Evolutionary conservation across 1,140 invertebrate species (phyloP).

Genomic region (Danaus melanippus): DNA sequence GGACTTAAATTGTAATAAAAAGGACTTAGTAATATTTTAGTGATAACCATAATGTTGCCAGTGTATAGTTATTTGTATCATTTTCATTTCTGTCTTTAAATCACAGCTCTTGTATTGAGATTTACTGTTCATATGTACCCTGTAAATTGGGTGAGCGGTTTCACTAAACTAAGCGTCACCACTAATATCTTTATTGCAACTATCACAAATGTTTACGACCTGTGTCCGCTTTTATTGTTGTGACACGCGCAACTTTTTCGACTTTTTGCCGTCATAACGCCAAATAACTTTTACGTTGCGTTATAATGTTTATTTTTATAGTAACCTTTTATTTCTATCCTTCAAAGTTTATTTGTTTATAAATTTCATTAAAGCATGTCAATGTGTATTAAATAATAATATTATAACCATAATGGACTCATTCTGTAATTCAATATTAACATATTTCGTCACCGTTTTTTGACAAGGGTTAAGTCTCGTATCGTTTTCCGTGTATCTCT

Average conservation of each 20-base stretch:
- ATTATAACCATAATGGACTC: no score
- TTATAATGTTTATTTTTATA: constrained; percentile 5
- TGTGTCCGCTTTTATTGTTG: constrained; percentile 18
- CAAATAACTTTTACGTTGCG: constrained; percentile 15
- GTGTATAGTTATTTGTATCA: no score
- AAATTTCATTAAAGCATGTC: no score
- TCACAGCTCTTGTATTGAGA: no score
- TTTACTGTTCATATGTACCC: no score
- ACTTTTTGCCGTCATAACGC: constrained; percentile 13
- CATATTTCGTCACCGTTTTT: constrained; percentile 7
- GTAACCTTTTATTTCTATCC: not conserved
- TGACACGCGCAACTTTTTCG: constrained; percentile 14
- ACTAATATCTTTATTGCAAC: constrained; percentile 21
- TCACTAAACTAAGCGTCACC: constrained; percentile 16
- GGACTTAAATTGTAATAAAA: no score
- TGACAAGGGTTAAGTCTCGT: constrained; percentile 51
- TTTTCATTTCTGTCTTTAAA: no score
- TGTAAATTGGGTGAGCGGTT: constrained; percentile 7
- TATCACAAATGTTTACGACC: constrained; percentile 20
- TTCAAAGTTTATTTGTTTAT: no score
- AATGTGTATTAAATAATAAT: no score
- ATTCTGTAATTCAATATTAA: no score
- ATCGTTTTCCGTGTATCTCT: constrained; percentile 38
- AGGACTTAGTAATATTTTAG: no score
- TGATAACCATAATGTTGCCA: no score